Percentiles rank a stretch among this genome's conserved stretches.
These are phyloP conservation scores for Furnarius figulus DNA, from an alignment of 2,113 vertebrate genomes.

Conservation along the genomic window DNA sequence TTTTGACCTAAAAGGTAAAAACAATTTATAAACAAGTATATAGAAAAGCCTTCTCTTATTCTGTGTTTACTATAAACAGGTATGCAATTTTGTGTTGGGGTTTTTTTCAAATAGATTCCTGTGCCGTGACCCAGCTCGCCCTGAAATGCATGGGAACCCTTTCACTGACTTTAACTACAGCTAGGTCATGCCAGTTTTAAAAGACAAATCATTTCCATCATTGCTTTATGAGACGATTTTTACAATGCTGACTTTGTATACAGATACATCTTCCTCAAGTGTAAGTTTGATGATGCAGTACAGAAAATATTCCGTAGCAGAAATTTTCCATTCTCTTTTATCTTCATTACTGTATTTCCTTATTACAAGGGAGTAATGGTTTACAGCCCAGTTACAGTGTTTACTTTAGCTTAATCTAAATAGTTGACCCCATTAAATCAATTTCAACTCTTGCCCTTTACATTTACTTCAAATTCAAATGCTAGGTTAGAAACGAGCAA, in stretches of 20 bases:
- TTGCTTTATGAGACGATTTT: neutral
- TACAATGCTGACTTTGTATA: neutral
- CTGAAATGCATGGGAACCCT: neutral
- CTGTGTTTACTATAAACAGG: neutral
- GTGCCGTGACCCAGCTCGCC: neutral
- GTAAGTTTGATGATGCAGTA: neutral
- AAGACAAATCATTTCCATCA: neutral
- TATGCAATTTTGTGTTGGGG: neutral
- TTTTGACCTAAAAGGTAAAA: conserved; percentile 44
- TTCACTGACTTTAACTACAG: neutral
- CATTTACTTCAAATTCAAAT: conserved; percentile 26
- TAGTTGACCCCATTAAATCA: conserved; percentile 35
- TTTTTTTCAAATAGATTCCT: neutral
- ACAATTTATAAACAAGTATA: neutral
- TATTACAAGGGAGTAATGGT: neutral
- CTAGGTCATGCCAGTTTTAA: neutral
- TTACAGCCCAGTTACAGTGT: conserved; percentile 22
- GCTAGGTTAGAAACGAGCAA: neutral
- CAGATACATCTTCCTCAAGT: neutral
- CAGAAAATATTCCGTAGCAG: neutral
- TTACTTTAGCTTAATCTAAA: conserved; percentile 40
- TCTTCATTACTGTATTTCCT: conserved; percentile 12
- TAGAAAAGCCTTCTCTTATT: neutral
- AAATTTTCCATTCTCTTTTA: conserved; percentile 48
- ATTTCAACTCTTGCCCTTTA: conserved; percentile 33